Conservation (phyloP, 2,797 vertebrate genomes). For the Argyrosomus regius region DNA sequence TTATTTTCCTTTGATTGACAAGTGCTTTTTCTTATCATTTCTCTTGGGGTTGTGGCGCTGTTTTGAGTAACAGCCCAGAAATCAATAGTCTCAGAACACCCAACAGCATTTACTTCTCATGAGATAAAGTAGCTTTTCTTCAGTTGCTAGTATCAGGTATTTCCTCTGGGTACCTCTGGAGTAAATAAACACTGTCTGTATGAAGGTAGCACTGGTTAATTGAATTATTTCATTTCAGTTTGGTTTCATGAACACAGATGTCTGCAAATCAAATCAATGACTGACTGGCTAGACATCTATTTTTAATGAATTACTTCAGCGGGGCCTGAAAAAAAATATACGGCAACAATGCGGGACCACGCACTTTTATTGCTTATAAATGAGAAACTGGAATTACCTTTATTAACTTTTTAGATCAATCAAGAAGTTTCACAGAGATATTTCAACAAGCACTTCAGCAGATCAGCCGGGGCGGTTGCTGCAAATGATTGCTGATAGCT, state of each 20-base stretch:
- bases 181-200: slow-evolving; percentile 31
- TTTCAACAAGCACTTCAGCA: slow-evolving; percentile 29
- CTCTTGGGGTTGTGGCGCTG: slow-evolving; percentile 20
- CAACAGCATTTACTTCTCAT: slow-evolving; percentile 41
- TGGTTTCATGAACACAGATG: slow-evolving; percentile 3
- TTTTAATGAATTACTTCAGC: slow-evolving; percentile 11
- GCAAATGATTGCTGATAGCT: slow-evolving; percentile 40
- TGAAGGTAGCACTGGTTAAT: slow-evolving; percentile 4
- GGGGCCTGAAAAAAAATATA: neutral
- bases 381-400: slow-evolving; percentile 29
- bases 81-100: slow-evolving; percentile 42
- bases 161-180: slow-evolving; percentile 20
- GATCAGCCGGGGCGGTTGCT: slow-evolving; percentile 2
- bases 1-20: slow-evolving; percentile 41
- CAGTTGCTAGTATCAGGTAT: slow-evolving; percentile 20
- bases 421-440: slow-evolving; percentile 23
- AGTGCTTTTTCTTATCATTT: slow-evolving; percentile 29
- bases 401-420: slow-evolving; percentile 35
- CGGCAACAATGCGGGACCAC: neutral
- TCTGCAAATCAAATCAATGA: neutral
- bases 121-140: slow-evolving; percentile 35
- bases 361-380: slow-evolving; percentile 1
- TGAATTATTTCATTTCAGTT: slow-evolving; percentile 9
- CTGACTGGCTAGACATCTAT: neutral
- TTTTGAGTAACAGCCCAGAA: slow-evolving; percentile 34